Conservation (phyloP, 2,888 invertebrate genomes). For the Eupithecia subfuscata region DNA sequence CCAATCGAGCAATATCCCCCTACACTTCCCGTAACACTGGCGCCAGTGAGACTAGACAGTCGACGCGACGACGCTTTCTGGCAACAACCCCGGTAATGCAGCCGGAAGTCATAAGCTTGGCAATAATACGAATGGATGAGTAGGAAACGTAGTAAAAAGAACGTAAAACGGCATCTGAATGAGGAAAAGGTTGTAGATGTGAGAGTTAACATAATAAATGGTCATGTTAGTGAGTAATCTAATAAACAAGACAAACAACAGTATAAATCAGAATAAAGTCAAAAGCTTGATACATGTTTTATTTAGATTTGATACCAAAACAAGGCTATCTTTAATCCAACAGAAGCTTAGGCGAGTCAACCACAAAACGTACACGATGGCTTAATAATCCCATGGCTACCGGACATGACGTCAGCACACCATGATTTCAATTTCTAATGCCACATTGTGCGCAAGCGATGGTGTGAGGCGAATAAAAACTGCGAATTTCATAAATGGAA, state of each 20-base stretch:
- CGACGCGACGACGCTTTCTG: slow-evolving; percentile 23
- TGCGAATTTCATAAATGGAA: slow-evolving; percentile 39
- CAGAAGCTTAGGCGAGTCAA: slow-evolving; percentile 11
- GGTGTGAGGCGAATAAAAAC: slow-evolving; percentile 42
- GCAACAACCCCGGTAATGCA: slow-evolving; percentile 29
- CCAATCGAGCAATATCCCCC: slow-evolving; percentile 21
- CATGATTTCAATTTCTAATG: slow-evolving; percentile 60
- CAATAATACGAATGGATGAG: slow-evolving; percentile 19
- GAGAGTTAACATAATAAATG: slow-evolving; percentile 4
- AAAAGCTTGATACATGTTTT: not conserved
- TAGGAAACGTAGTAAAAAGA: slow-evolving; percentile 27
- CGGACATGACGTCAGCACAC: slow-evolving; percentile 61
- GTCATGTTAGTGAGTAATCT: not conserved
- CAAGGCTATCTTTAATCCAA: slow-evolving; percentile 5
- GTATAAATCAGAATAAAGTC: not conserved
- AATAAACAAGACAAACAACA: not conserved
- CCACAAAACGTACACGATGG: slow-evolving; percentile 26
- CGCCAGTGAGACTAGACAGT: slow-evolving; percentile 39
- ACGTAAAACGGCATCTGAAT: slow-evolving; percentile 15
- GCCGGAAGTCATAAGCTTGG: slow-evolving; percentile 30
- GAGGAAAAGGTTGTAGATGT: not conserved
- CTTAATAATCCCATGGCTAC: slow-evolving; percentile 43
- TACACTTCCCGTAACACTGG: slow-evolving; percentile 21
- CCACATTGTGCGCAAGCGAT: slow-evolving; percentile 59
- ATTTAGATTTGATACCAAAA: not conserved